These are phyloP conservation scores for Trachelus stipa DNA, from an alignment of 2,888 invertebrate species.

Conservation along the genomic window DNA sequence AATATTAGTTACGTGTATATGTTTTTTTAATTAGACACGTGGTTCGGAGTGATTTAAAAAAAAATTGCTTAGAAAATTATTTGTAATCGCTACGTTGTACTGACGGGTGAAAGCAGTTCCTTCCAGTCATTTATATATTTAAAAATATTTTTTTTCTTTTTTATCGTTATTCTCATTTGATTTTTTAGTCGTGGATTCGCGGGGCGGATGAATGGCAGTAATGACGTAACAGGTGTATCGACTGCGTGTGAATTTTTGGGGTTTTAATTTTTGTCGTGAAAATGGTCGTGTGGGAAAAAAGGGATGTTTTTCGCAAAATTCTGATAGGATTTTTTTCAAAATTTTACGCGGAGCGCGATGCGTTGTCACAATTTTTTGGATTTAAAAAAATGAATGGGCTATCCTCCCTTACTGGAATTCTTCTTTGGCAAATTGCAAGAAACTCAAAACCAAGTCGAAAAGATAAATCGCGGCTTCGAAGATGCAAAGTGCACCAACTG, in stretches of 20 bases:
- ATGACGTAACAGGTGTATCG: neutral
- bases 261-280: conserved; percentile 3
- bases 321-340: neutral
- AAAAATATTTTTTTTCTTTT: conserved; percentile 10
- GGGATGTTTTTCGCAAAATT: neutral
- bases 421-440: conserved; percentile 79
- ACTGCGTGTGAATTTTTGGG: neutral
- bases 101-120: neutral
- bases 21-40: neutral
- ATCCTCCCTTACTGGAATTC: conserved; percentile 60
- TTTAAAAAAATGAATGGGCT: neutral
- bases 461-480: conserved; percentile 84
- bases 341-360: neutral
- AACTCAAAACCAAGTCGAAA: conserved; percentile 82
- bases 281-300: conserved; percentile 7
- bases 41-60: neutral
- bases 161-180: conserved; percentile 7
- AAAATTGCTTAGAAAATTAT: neutral
- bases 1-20: neutral
- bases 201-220: neutral
- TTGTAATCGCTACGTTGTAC: neutral
- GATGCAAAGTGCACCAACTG: conserved; percentile 83
- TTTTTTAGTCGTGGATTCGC: neutral
- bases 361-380: neutral
- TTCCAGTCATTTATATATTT: conserved; percentile 12